Conservation (phyloP, 2,113 vertebrate species). For the Tringa solitaria region DNA sequence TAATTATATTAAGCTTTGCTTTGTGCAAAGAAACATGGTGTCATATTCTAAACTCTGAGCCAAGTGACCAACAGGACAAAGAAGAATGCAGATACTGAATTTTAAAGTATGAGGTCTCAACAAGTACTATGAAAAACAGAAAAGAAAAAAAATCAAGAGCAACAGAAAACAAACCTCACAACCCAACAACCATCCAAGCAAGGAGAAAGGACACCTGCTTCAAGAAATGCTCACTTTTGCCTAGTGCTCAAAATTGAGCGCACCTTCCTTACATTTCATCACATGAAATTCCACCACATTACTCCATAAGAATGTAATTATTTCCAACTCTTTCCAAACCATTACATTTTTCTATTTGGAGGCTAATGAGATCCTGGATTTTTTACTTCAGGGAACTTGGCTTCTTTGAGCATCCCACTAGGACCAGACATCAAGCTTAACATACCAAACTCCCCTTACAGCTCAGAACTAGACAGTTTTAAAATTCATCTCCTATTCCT, state of each 20-base stretch:
- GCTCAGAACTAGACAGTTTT: background rate
- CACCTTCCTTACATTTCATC: background rate
- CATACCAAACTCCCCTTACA: background rate
- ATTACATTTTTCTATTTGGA: background rate
- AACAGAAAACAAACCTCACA: background rate
- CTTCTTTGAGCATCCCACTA: background rate
- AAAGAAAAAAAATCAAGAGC: background rate
- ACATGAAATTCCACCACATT: background rate
- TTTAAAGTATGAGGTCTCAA: background rate
- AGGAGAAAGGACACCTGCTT: background rate
- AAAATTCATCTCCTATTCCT: background rate
- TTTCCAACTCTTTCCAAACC: background rate
- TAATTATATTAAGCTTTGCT: slow-evolving; percentile 18
- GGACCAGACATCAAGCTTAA: background rate
- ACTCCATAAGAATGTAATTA: background rate
- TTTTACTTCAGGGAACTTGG: background rate
- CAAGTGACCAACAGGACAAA: background rate
- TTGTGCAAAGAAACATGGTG: background rate
- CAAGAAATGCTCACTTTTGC: background rate
- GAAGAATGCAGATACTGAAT: background rate
- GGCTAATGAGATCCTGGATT: background rate
- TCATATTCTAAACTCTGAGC: background rate
- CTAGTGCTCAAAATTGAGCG: background rate
- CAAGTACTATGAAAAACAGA: background rate
- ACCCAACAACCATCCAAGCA: background rate